Evolutionary conservation across 2,888 invertebrate species (phyloP).

Genomic region (Pristionchus entomophagus): DNA sequence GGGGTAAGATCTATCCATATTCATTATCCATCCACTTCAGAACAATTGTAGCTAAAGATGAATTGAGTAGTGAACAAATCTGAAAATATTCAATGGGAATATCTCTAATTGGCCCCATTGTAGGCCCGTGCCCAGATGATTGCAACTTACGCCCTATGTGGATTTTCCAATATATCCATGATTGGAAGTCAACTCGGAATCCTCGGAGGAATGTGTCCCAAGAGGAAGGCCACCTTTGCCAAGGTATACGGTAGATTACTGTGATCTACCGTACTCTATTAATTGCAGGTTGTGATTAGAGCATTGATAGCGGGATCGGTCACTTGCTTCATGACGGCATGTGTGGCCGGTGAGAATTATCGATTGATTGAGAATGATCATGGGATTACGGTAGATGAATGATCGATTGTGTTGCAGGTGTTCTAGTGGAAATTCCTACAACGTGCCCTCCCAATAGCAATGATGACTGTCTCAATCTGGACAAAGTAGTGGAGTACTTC

Average conservation of each 20-base stretch:
- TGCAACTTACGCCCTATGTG: constrained; percentile 77
- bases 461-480: constrained; percentile 41
- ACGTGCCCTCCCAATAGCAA: constrained; percentile 33
- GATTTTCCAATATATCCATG: constrained; percentile 78
- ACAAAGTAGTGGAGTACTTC: neutral
- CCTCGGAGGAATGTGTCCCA: constrained; percentile 61
- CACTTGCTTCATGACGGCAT: constrained; percentile 49
- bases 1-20: constrained; percentile 39
- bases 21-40: no score
- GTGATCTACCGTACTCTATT: neutral
- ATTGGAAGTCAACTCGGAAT: constrained; percentile 77
- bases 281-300: constrained; percentile 42
- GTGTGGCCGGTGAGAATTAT: constrained; percentile 41
- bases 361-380: neutral
- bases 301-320: constrained; percentile 47
- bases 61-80: no score
- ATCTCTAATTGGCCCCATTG: neutral
- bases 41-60: no score
- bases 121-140: constrained; percentile 67
- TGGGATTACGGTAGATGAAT: neutral
- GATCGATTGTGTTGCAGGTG: neutral
- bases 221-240: constrained; percentile 58
- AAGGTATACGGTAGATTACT: constrained; percentile 49
- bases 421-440: constrained; percentile 27
- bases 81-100: no score